Evolutionary conservation across 1,140 invertebrate genomes (phyloP), one percentile per base, ranked within the genome.

Genomic region (Dendrolimus kikuchii): DNA sequence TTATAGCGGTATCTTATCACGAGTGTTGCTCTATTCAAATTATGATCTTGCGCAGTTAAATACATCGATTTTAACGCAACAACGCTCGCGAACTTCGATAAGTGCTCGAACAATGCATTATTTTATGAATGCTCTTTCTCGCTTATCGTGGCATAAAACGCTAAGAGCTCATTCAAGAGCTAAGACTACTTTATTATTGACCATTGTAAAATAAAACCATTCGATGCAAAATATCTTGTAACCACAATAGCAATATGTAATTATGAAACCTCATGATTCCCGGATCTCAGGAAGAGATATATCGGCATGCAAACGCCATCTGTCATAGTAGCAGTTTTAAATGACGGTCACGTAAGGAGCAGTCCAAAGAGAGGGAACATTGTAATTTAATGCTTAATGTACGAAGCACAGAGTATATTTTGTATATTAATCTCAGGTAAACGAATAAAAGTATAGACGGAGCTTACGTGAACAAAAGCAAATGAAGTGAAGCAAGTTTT

Each of bases 1-100:
- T 41, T 56, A 46, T 44, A 46, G 7, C 44, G 40, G 47, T 54
- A 54, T 59, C 52, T 59, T 59, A 59, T 59, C 57, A 53, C 46
- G 45, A 38, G 49, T 49, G 53, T 49, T 45, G 39, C 38, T 39
- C 39, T 44, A 41, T 57, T 53, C 39, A 58, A 58, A 53, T 58
- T 52, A 44, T 46, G 56, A 58, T 58, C 10, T 52, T 42, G 9
- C 37, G 6, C 40, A 10, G 36, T 42, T 23, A 23, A 23, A 23
- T 23, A 23, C 23, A 23, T 2, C 23, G 23, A 23, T 23, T 23
- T 23, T 23, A 23, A 23, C 23, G 23, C 23, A 23, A 23, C 23
- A 23, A 23, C 23, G 3, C 1, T 23, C 23, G 3, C 23, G 23
- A 23, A 23, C 23, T 9, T 46, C 43, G 45, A 47, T 38, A 42